These are phyloP conservation scores for Axinella damicornis DNA, from an alignment of 37 sponge, comb jelly and placozoan genomes.

Conservation along the genomic window DNA sequence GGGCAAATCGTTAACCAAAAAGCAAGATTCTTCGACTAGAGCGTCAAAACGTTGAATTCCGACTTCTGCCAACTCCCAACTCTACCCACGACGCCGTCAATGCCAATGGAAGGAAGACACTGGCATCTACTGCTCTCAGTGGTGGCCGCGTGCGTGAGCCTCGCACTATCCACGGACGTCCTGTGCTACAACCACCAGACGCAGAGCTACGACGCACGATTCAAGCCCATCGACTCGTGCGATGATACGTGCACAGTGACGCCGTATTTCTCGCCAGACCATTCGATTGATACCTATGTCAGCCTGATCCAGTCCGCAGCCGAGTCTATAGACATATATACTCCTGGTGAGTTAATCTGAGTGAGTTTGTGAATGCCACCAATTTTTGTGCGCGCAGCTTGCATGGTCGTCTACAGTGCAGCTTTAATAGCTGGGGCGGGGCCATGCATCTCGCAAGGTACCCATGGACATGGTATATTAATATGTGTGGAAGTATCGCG, in stretches of 20 bases:
- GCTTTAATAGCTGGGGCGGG: too few species aligned
- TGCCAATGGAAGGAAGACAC: not conserved
- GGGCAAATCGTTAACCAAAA: not conserved
- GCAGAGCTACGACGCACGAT: slow-evolving; percentile 53
- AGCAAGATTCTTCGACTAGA: not conserved
- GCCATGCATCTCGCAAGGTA: too few species aligned
- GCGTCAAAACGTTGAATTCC: too few species aligned
- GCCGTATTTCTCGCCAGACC: slow-evolving; percentile 92
- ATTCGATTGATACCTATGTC: slow-evolving; percentile 75
- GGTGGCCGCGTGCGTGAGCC: not conserved
- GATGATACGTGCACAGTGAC: slow-evolving; percentile 60
- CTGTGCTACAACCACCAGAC: slow-evolving; percentile 85
- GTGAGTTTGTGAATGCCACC: too few species aligned
- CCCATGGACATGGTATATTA: too few species aligned
- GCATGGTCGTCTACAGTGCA: too few species aligned
- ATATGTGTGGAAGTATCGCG: too few species aligned
- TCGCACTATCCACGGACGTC: slow-evolving; percentile 1
- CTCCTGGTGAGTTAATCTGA: slow-evolving; percentile 66
- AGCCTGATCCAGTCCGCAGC: slow-evolving; percentile 72
- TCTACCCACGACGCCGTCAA: not conserved
- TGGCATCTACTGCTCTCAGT: not conserved
- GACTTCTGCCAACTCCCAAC: too few species aligned
- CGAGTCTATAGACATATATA: slow-evolving; percentile 71
- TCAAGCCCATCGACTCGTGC: slow-evolving; percentile 53
- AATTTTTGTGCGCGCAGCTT: too few species aligned